A percentile compares a stretch with the other conserved stretches of the same genome.
phyloP scores from a whole-genome alignment of 2,113 vertebrate species.

The Vulpes lagopus region DNA sequence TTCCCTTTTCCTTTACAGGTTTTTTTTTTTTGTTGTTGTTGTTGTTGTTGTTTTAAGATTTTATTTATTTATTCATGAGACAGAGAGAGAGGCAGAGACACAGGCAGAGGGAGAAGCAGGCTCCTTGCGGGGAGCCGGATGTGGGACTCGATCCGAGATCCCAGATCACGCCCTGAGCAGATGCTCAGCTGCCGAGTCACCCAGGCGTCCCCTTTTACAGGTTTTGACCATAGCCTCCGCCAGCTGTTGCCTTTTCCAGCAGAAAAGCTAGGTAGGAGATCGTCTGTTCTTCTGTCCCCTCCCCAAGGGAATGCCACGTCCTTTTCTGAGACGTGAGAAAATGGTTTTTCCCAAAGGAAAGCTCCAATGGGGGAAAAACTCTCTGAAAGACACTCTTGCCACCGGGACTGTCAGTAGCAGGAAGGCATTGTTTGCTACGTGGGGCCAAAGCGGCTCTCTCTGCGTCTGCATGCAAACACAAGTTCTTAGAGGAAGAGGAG shows the following conservation, averaged over 20 bases:
- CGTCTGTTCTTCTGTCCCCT: conserved; percentile 13
- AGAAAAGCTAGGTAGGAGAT: neutral
- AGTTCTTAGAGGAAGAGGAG: neutral
- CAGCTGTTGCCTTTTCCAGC: neutral
- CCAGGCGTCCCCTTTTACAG: neutral
- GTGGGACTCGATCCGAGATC: too few relatives aligned
- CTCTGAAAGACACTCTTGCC: neutral
- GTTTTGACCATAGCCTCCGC: neutral
- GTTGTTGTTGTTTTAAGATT: too few relatives aligned
- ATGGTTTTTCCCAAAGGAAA: neutral
- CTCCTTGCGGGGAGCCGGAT: too few relatives aligned
- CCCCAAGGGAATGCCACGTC: neutral
- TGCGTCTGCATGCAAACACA: accelerated
- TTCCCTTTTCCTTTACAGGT: neutral
- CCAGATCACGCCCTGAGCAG: too few relatives aligned
- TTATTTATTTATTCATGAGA: too few relatives aligned
- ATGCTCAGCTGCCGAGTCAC: too few relatives aligned
- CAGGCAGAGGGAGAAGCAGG: too few relatives aligned
- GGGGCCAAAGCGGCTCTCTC: neutral
- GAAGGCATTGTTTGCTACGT: neutral
- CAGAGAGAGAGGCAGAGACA: too few relatives aligned
- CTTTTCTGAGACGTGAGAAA: neutral
- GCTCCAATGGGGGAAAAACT: neutral
- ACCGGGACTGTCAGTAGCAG: neutral
- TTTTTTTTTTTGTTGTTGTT: neutral